phyloP scores from a whole-genome alignment of 2,888 invertebrate genomes.

The Antheraea yamamai region DNA sequence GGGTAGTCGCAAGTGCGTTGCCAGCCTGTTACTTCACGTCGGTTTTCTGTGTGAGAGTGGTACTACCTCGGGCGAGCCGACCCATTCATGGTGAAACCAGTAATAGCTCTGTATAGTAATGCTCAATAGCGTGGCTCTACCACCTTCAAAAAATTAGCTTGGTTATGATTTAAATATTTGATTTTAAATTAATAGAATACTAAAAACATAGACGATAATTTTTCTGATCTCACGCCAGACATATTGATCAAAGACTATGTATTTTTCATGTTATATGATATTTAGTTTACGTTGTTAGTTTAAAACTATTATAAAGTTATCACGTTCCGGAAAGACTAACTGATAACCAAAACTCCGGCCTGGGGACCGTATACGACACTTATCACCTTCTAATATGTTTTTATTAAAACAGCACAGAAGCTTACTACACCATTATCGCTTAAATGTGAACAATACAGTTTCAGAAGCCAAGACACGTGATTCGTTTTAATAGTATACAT shows the following conservation, averaged over 20 bases:
- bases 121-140: too few relatives aligned
- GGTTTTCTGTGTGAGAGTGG: too few relatives aligned
- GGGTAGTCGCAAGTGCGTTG: too few relatives aligned
- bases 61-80: too few relatives aligned
- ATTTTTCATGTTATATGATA: not conserved
- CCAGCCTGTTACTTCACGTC: too few relatives aligned
- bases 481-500: conserved; percentile 29
- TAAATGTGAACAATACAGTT: conserved; percentile 36
- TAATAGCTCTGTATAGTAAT: too few relatives aligned
- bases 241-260: not conserved
- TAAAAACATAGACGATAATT: too few relatives aligned
- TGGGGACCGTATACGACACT: conserved; percentile 1
- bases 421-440: conserved; percentile 33
- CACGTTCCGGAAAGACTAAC: conserved; percentile 27
- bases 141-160: too few relatives aligned
- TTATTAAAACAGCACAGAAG: conserved; percentile 25
- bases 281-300: conserved; percentile 20
- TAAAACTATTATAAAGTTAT: conserved; percentile 28
- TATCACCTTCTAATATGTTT: not conserved
- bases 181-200: too few relatives aligned
- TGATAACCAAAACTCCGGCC: conserved; percentile 26
- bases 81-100: too few relatives aligned
- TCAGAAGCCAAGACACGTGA: conserved; percentile 31
- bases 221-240: not conserved
- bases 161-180: too few relatives aligned